phyloP scores from a whole-genome alignment of 2,113 vertebrate species.

The Podiceps cristatus region DNA sequence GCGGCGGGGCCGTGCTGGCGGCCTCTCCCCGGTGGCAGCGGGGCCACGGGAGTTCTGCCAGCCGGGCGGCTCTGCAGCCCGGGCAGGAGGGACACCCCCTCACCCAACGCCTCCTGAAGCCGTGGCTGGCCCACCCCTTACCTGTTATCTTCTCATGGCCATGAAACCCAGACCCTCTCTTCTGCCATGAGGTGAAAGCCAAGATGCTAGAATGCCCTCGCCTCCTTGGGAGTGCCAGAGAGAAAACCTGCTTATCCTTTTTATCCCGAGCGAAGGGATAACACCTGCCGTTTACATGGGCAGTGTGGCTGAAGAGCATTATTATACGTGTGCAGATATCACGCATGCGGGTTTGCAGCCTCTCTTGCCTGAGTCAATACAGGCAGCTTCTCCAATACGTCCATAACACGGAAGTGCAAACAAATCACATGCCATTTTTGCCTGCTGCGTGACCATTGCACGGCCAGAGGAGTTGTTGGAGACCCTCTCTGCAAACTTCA shows the following conservation, averaged over 20 bases:
- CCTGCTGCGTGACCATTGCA: fast-evolving
- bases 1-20: background rate
- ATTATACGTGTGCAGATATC: background rate
- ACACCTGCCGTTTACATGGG: background rate
- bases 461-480: background rate
- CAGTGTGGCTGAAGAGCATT: background rate
- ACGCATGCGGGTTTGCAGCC: background rate
- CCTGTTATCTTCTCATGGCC: background rate
- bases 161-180: background rate
- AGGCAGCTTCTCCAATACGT: background rate
- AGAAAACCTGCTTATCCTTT: background rate
- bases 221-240: background rate
- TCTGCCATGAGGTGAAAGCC: background rate
- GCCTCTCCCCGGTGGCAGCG: background rate
- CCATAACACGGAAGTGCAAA: background rate
- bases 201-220: background rate
- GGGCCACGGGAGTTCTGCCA: background rate
- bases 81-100: background rate
- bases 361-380: background rate
- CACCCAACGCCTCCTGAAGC: background rate
- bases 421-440: background rate
- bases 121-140: background rate
- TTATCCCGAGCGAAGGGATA: background rate
- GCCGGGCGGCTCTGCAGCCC: background rate
- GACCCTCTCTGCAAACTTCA: background rate